A percentile compares a stretch with the other conserved stretches of the same genome.
phyloP scores from a whole-genome alignment of 2,113 vertebrate species.

The Clarias gariepinus region DNA sequence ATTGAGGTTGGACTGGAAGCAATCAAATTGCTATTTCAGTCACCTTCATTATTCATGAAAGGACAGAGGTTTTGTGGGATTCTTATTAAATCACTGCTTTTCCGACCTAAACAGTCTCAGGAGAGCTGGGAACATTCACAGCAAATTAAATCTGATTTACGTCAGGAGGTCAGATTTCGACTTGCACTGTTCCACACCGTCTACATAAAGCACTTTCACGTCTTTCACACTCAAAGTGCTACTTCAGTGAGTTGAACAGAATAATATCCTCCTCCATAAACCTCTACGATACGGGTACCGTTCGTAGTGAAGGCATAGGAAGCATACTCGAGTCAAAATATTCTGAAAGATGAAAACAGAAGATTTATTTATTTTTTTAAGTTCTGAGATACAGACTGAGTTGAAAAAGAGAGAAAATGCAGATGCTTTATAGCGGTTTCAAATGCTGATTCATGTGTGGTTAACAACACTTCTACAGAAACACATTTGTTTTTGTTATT shows the following conservation, averaged over 20 bases:
- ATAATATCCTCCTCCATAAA: constrained; percentile 57
- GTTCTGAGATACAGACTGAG: not conserved
- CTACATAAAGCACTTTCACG: constrained; percentile 60
- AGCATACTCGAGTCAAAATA: not conserved
- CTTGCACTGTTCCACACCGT: constrained; percentile 44
- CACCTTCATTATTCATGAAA: constrained; percentile 49
- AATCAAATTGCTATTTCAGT: constrained; percentile 42
- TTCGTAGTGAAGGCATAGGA: not conserved
- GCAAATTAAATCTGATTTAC: constrained; percentile 65
- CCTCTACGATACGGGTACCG: not conserved
- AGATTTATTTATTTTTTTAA: not conserved
- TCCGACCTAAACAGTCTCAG: constrained; percentile 48
- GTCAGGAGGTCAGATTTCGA: constrained; percentile 55
- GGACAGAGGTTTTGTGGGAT: constrained; percentile 42
- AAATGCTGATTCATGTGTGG: not conserved
- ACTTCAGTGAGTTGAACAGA: constrained; percentile 60
- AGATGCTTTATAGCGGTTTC: not conserved
- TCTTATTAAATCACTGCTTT: constrained; percentile 52
- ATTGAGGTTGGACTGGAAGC: constrained; percentile 30
- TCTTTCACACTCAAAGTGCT: constrained; percentile 55
- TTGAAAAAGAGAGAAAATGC: not conserved
- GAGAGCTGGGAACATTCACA: constrained; percentile 47
- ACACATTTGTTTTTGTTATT: no score
- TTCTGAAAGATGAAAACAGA: not conserved
- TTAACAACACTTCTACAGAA: not conserved